Conservation (phyloP, 2,888 invertebrate genomes). For the Plagodis pulveraria region DNA sequence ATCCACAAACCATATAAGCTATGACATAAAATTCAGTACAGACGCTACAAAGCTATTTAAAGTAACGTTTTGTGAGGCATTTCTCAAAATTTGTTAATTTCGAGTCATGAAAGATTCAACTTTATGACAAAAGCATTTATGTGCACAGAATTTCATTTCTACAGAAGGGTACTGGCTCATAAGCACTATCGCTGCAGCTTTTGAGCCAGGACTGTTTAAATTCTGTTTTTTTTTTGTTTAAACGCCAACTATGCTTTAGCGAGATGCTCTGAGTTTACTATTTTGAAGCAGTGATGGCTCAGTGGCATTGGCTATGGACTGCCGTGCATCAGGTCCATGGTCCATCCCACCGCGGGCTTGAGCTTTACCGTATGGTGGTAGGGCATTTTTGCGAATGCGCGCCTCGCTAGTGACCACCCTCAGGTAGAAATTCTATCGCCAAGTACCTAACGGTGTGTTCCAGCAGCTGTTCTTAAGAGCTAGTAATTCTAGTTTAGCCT, state of each 20-base stretch:
- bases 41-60: constrained; percentile 11
- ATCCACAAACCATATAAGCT: constrained; percentile 8
- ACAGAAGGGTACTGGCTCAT: constrained; percentile 17
- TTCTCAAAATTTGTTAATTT: constrained; percentile 34
- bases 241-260: background rate
- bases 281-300: too few relatives aligned
- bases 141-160: constrained; percentile 3
- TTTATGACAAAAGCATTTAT: constrained; percentile 23
- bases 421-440: too few relatives aligned
- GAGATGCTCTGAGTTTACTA: too few relatives aligned
- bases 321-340: too few relatives aligned
- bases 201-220: background rate
- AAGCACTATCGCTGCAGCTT: background rate
- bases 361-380: too few relatives aligned
- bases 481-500: too few relatives aligned
- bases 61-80: constrained; percentile 27
- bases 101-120: constrained; percentile 23
- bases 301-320: too few relatives aligned
- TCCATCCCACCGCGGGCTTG: too few relatives aligned
- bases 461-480: too few relatives aligned
- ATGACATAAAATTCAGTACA: constrained; percentile 20
- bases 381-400: too few relatives aligned
- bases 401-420: too few relatives aligned
- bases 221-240: background rate
- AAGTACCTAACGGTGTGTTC: too few relatives aligned